Evolutionary conservation across 2,888 invertebrate genomes (phyloP).

Genomic region (Coleophora deauratella): DNA sequence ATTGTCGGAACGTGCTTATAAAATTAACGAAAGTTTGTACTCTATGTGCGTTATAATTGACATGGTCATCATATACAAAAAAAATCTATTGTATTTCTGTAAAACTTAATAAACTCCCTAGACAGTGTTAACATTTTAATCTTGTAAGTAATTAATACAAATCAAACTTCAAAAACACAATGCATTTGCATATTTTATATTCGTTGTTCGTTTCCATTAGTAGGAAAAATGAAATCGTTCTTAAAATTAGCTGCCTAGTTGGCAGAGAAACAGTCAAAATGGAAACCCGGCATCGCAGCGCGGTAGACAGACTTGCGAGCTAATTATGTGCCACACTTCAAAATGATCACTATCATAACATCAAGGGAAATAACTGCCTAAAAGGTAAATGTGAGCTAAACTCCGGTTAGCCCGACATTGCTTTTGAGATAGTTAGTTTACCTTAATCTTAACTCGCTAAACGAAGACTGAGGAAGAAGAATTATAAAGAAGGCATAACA

Average conservation of each 20-base stretch:
- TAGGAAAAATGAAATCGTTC: slow-evolving; percentile 21
- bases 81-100: slow-evolving; percentile 10
- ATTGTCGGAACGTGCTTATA: slow-evolving; percentile 51
- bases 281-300: slow-evolving; percentile 31
- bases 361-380: too few relatives aligned
- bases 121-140: slow-evolving; percentile 29
- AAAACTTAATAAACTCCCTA: slow-evolving; percentile 19
- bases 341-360: slow-evolving; percentile 14
- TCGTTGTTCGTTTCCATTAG: slow-evolving; percentile 30
- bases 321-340: slow-evolving; percentile 42
- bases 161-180: slow-evolving; percentile 2
- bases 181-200: slow-evolving; percentile 13
- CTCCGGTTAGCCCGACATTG: too few relatives aligned
- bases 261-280: slow-evolving; percentile 28
- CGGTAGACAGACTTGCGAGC: slow-evolving; percentile 24
- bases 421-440: too few relatives aligned
- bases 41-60: slow-evolving; percentile 51
- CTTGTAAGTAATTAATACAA: slow-evolving; percentile 25
- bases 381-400: too few relatives aligned
- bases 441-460: too few relatives aligned
- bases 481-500: too few relatives aligned
- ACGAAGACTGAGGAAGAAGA: too few relatives aligned
- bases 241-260: slow-evolving; percentile 25
- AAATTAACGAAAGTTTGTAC: slow-evolving; percentile 54
- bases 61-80: slow-evolving; percentile 15